Evolutionary conservation across 2,888 invertebrate species (phyloP).

Genomic region (Odontocolon sp.): DNA sequence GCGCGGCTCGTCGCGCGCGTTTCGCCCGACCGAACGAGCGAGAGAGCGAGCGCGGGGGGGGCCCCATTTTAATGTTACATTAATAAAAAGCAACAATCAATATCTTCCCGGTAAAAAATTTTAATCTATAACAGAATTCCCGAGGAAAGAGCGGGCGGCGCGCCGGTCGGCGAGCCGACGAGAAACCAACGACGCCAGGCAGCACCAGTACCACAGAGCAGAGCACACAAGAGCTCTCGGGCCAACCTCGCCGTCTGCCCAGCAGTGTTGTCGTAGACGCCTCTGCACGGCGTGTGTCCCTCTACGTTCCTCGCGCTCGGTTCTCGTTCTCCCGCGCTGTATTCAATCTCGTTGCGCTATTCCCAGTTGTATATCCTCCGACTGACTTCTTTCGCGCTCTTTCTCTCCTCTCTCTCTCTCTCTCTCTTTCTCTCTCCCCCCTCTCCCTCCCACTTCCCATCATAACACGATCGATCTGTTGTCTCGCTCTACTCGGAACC

Average conservation of each 20-base stretch:
- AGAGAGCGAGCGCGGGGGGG: slow-evolving; percentile 28
- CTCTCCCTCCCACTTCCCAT: too few relatives aligned
- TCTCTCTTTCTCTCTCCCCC: too few relatives aligned
- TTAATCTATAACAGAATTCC: slow-evolving; percentile 79
- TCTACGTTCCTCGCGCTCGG: background rate
- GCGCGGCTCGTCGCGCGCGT: slow-evolving; percentile 45
- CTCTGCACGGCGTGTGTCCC: background rate
- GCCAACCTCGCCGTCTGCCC: slow-evolving; percentile 56
- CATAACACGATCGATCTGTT: too few relatives aligned
- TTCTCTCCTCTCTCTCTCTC: slow-evolving; percentile 32
- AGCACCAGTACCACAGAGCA: background rate
- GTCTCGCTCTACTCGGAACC: too few relatives aligned
- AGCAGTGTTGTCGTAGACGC: slow-evolving; percentile 1
- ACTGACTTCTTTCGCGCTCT: slow-evolving; percentile 12
- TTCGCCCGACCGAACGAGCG: slow-evolving; percentile 45
- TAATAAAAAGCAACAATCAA: slow-evolving; percentile 81
- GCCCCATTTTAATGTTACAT: slow-evolving; percentile 80
- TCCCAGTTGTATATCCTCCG: slow-evolving; percentile 25
- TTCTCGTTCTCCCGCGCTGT: slow-evolving; percentile 33
- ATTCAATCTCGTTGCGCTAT: slow-evolving; percentile 30
- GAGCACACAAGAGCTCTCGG: slow-evolving; percentile 9
- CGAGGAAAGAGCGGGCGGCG: slow-evolving; percentile 67
- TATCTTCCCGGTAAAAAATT: slow-evolving; percentile 80
- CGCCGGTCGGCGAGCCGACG: slow-evolving; percentile 52
- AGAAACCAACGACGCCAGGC: slow-evolving; percentile 46